These are phyloP conservation scores for Sinohyriopsis cumingii DNA, from an alignment of 2,888 invertebrate genomes.

Conservation along the genomic window DNA sequence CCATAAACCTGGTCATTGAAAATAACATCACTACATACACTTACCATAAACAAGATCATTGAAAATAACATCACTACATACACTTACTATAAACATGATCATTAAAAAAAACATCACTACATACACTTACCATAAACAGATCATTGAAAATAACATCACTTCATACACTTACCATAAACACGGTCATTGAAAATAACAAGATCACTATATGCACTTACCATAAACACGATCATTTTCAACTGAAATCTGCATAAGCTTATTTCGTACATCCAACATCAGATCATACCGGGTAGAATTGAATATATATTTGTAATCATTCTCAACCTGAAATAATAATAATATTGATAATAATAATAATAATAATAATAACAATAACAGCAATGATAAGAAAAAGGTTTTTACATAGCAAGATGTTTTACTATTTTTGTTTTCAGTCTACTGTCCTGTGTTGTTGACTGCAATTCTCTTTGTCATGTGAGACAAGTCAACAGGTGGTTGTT, in stretches of 20 bases:
- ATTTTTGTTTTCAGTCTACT: no score
- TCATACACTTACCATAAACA: not conserved
- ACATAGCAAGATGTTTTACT: no score
- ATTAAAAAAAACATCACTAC: not conserved
- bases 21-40: constrained; percentile 1
- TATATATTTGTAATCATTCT: constrained; percentile 25
- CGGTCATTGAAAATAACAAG: not conserved
- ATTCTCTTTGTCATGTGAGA: no score
- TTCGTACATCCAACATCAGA: constrained; percentile 44
- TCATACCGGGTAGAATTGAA: constrained; percentile 47
- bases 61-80: no score
- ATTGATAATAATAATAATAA: no score
- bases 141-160: constrained; percentile 31
- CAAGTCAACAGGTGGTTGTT: no score
- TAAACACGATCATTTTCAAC: constrained; percentile 42
- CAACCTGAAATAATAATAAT: constrained; percentile 19
- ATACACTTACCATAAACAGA: constrained; percentile 39
- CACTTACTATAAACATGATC: not conserved
- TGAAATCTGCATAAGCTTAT: constrained; percentile 31
- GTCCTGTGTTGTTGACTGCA: no score
- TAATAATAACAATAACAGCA: no score
- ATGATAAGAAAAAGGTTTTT: no score
- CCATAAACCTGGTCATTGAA: not conserved
- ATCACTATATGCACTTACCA: constrained; percentile 25
- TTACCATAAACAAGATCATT: constrained; percentile 47